Conservation (phyloP, 2,797 vertebrate genomes). For the Semotilus atromaculatus region DNA sequence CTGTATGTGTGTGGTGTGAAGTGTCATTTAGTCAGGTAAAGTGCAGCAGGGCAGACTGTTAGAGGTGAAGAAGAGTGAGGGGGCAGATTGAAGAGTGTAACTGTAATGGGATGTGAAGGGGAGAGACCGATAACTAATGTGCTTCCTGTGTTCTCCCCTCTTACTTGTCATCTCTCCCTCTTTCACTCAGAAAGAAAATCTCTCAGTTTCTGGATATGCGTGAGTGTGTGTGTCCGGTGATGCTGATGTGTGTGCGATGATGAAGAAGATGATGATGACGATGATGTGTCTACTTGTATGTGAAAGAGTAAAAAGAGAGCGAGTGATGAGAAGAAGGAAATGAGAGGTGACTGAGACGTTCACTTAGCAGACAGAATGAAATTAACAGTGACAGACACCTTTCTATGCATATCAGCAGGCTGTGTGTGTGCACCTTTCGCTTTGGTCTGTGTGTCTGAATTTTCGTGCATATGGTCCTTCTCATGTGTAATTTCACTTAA, state of each 20-base stretch:
- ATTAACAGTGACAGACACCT: constrained; percentile 48
- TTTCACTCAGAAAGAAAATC: constrained; percentile 69
- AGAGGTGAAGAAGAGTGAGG: constrained; percentile 59
- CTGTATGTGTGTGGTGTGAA: constrained; percentile 84
- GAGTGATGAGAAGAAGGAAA: constrained; percentile 77
- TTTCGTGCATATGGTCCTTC: constrained; percentile 44
- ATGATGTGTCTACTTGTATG: constrained; percentile 59
- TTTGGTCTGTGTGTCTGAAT: constrained; percentile 29
- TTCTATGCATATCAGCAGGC: constrained; percentile 32
- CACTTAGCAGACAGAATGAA: constrained; percentile 77
- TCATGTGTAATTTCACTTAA: constrained; percentile 26
- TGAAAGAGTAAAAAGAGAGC: constrained; percentile 47
- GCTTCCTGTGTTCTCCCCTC: constrained; percentile 90
- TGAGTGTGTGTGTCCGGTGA: constrained; percentile 71
- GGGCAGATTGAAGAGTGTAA: constrained; percentile 66
- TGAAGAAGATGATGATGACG: constrained; percentile 49
- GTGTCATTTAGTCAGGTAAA: constrained; percentile 90
- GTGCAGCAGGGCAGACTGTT: constrained; percentile 72
- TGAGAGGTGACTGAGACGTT: constrained; percentile 72
- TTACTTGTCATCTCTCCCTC: constrained; percentile 80
- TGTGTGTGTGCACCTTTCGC: neutral
- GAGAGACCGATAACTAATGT: constrained; percentile 92
- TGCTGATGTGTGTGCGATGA: constrained; percentile 39
- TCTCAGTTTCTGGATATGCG: constrained; percentile 82
- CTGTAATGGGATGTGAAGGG: constrained; percentile 80